Conservation (phyloP, 2,888 invertebrate genomes). For the Aspidiotus rigidus region DNA sequence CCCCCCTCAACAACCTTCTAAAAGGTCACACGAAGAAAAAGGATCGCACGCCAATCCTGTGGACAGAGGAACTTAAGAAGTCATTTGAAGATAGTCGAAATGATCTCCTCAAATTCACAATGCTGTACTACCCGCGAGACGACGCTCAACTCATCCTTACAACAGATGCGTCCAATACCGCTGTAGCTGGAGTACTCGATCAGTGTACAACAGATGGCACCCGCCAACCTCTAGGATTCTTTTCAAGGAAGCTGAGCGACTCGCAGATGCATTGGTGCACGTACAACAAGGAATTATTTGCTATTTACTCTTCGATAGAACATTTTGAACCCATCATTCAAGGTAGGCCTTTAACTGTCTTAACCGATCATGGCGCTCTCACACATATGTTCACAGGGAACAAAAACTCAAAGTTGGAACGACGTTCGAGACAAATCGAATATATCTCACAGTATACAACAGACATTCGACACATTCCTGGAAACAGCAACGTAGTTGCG, state of each 20-base stretch:
- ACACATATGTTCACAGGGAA: slow-evolving; percentile 13
- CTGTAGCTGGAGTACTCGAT: slow-evolving; percentile 8
- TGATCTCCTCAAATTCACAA: background rate
- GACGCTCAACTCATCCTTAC: too few relatives aligned
- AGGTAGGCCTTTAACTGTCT: too few relatives aligned
- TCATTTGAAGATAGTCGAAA: slow-evolving; percentile 2
- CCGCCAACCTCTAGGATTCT: too few relatives aligned
- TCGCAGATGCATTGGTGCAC: too few relatives aligned
- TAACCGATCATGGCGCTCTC: slow-evolving; percentile 7
- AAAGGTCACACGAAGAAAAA: slow-evolving; percentile 1
- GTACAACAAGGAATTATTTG: too few relatives aligned
- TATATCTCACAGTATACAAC: slow-evolving; percentile 30
- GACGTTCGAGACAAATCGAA: too few relatives aligned
- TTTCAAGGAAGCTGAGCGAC: too few relatives aligned
- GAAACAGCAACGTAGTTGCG: slow-evolving; percentile 28
- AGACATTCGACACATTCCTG: slow-evolving; percentile 19
- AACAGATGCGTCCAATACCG: slow-evolving; percentile 1
- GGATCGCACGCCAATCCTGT: background rate
- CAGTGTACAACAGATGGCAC: background rate
- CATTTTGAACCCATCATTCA: too few relatives aligned
- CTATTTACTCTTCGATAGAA: too few relatives aligned
- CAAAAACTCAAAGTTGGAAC: background rate
- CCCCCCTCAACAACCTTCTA: background rate
- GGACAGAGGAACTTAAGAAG: background rate
- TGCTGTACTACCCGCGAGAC: background rate